Percentiles rank a stretch among this genome's conserved stretches.
Evolutionary conservation across 2,888 invertebrate species (phyloP).

Genomic region (Heliothis peltigera): DNA sequence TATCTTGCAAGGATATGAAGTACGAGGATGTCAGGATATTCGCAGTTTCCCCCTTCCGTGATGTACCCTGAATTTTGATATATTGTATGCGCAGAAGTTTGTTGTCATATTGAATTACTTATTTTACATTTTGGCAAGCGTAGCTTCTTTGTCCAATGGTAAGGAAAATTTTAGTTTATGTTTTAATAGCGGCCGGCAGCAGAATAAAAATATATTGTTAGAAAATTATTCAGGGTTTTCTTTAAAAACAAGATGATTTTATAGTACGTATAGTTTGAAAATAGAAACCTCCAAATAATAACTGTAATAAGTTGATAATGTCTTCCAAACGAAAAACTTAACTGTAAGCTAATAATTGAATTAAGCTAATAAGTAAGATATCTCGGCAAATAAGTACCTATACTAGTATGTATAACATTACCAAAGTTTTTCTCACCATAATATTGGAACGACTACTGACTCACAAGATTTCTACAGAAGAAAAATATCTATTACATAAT

Average conservation of each 20-base stretch:
- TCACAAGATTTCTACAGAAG: neutral
- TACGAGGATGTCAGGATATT: slow-evolving; percentile 58
- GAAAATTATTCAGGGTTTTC: too few relatives aligned
- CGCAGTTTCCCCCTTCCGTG: slow-evolving; percentile 78
- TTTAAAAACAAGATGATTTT: too few relatives aligned
- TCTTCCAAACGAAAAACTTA: too few relatives aligned
- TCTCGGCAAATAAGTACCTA: too few relatives aligned
- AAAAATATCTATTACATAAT: slow-evolving; percentile 20
- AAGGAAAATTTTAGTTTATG: slow-evolving; percentile 6
- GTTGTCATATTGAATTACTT: slow-evolving; percentile 8
- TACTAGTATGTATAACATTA: too few relatives aligned
- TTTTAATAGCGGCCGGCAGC: neutral
- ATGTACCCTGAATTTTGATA: slow-evolving; percentile 83
- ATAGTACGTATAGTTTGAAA: too few relatives aligned
- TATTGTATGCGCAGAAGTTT: slow-evolving; percentile 27
- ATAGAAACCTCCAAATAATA: too few relatives aligned
- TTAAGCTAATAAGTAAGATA: too few relatives aligned
- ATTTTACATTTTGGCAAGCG: slow-evolving; percentile 1
- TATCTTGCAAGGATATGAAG: slow-evolving; percentile 56
- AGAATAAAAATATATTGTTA: too few relatives aligned
- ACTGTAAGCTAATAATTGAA: too few relatives aligned
- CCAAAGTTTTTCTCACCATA: neutral
- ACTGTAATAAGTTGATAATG: too few relatives aligned
- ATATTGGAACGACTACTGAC: neutral
- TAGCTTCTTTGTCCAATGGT: slow-evolving; percentile 19